These are phyloP conservation scores for Hyles euphorbiae DNA, from an alignment of 1,140 invertebrate genomes.

Conservation along the genomic window DNA sequence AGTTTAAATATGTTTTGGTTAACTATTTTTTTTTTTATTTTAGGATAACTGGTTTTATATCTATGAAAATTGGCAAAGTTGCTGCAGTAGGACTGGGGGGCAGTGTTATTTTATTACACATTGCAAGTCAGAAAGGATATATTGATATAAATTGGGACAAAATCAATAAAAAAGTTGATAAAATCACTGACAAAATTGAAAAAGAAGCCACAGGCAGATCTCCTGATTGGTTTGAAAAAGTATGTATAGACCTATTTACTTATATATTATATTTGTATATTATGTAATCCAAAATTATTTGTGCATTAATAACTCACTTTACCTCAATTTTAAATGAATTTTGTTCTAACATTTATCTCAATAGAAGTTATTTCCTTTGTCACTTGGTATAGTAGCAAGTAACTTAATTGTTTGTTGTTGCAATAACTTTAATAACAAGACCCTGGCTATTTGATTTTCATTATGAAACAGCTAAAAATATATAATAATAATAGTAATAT, in stretches of 20 bases:
- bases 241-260: constrained; percentile 51
- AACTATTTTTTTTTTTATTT: constrained; percentile 19
- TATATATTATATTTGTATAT: constrained; percentile 6
- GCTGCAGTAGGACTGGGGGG: constrained; percentile 92
- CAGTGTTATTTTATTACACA: constrained; percentile 91
- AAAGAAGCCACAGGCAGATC: constrained; percentile 83
- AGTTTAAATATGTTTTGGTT: too few species aligned
- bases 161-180: constrained; percentile 88
- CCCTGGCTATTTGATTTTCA: too few species aligned
- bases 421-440: too few species aligned
- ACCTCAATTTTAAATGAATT: too few species aligned
- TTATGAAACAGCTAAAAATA: too few species aligned
- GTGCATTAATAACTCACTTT: too few species aligned
- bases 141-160: constrained; percentile 94
- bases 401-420: too few species aligned
- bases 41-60: constrained; percentile 92
- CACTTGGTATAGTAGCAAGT: too few species aligned
- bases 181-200: constrained; percentile 87
- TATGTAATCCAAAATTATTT: neutral
- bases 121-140: constrained; percentile 94
- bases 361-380: too few species aligned
- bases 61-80: constrained; percentile 94
- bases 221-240: constrained; percentile 87
- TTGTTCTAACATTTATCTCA: too few species aligned
- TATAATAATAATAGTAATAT: too few species aligned